Evolutionary conservation across 2,888 invertebrate genomes (phyloP).

Genomic region (Ischnura elegans): DNA sequence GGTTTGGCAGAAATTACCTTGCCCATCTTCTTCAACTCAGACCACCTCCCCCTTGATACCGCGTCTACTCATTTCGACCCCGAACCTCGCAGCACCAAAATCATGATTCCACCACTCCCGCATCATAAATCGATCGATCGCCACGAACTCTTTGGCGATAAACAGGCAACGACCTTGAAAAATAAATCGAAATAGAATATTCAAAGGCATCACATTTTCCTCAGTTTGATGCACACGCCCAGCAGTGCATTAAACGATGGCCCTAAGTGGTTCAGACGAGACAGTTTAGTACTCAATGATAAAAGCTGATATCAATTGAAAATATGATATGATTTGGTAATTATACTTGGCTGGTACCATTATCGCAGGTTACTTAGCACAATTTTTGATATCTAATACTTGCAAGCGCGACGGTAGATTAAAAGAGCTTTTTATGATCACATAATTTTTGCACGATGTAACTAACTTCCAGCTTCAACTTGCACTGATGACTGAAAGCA

Average conservation of each 20-base stretch:
- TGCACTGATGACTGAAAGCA: too few relatives aligned
- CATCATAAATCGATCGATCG: neutral
- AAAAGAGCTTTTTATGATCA: too few relatives aligned
- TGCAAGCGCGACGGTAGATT: too few relatives aligned
- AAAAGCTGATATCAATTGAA: too few relatives aligned
- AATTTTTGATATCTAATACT: too few relatives aligned
- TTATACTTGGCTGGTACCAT: too few relatives aligned
- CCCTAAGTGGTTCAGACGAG: neutral
- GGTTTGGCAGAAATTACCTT: neutral
- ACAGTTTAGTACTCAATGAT: too few relatives aligned
- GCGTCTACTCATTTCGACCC: neutral
- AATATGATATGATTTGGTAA: too few relatives aligned
- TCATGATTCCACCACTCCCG: constrained; percentile 2
- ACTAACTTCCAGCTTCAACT: too few relatives aligned
- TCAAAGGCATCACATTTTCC: neutral
- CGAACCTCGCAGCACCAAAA: too few relatives aligned
- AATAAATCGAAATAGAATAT: neutral
- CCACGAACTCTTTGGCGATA: neutral
- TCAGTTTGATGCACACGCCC: neutral
- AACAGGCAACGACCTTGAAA: neutral
- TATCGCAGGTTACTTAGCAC: too few relatives aligned
- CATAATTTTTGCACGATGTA: too few relatives aligned
- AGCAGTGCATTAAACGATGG: neutral
- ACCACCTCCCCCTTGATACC: neutral
- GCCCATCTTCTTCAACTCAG: neutral